Conservation (phyloP, 1,140 invertebrate species). For the Oncopodura yosiiana region DNA sequence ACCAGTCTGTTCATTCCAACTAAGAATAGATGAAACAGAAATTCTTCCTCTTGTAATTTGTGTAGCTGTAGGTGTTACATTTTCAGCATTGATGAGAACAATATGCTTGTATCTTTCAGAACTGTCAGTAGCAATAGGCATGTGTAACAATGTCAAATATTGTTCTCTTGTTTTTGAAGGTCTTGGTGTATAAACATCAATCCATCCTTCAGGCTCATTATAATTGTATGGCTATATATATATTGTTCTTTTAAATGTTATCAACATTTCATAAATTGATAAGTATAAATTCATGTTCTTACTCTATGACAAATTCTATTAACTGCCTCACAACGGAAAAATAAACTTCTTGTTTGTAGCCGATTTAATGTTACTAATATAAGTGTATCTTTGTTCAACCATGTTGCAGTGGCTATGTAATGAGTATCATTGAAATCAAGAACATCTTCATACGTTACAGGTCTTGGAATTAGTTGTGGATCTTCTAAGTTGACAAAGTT, state of each 20-base stretch:
- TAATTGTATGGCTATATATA: conserved; percentile 40
- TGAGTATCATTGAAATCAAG: conserved; percentile 40
- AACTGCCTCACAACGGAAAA: conserved; percentile 39
- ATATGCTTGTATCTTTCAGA: conserved; percentile 50
- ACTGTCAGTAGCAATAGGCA: no score
- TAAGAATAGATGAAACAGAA: conserved; percentile 66
- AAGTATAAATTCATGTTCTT: neutral
- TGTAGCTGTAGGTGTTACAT: conserved; percentile 34
- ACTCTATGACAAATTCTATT: conserved; percentile 1
- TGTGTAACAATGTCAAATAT: conserved; percentile 37
- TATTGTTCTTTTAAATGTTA: conserved; percentile 29
- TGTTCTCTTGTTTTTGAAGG: conserved; percentile 46
- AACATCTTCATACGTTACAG: neutral
- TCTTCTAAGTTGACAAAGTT: conserved; percentile 55
- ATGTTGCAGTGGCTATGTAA: conserved; percentile 60
- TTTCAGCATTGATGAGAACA: conserved; percentile 45
- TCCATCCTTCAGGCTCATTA: no score
- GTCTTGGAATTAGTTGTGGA: neutral
- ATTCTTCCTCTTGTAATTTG: conserved; percentile 62
- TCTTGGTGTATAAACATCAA: conserved; percentile 49
- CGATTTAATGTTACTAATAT: conserved; percentile 75
- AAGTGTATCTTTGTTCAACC: conserved; percentile 60
- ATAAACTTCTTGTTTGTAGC: conserved; percentile 67
- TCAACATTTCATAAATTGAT: no score
- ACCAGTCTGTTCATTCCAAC: conserved; percentile 59